These are phyloP conservation scores for Pseudopodoces humilis DNA, from an alignment of 2,113 vertebrate species.

Conservation along the genomic window DNA sequence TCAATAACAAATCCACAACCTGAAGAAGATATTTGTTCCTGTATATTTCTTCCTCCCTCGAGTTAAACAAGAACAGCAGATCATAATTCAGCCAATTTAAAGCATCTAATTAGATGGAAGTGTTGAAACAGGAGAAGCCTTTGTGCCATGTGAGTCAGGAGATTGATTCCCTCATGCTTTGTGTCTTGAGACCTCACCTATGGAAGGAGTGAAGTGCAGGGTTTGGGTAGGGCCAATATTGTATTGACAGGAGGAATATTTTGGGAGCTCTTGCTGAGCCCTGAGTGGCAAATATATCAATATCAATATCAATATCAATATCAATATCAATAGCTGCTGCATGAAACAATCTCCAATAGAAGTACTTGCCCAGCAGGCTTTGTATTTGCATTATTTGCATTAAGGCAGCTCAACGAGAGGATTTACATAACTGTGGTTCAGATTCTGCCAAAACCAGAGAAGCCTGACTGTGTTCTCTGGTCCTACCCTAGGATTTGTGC, in stretches of 20 bases:
- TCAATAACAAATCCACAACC: not conserved
- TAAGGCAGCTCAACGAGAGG: not conserved
- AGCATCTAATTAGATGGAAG: not conserved
- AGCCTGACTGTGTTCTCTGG: not conserved
- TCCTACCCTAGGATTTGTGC: not conserved
- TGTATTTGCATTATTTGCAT: not conserved
- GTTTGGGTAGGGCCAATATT: not conserved
- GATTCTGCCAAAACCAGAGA: not conserved
- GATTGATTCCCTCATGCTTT: not conserved
- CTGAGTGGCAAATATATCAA: not conserved
- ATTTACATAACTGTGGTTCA: not conserved
- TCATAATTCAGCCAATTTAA: not conserved
- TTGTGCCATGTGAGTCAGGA: not conserved
- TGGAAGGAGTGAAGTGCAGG: not conserved
- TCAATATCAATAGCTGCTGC: not conserved
- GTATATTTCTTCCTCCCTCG: not conserved
- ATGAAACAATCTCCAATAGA: not conserved
- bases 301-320: no score
- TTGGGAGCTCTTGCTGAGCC: not conserved
- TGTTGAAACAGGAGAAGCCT: not conserved
- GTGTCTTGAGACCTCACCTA: not conserved
- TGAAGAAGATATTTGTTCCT: rapidly evolving
- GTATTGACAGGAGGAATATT: not conserved
- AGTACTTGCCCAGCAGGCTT: not conserved
- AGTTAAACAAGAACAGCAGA: not conserved